These are phyloP conservation scores for Drosophila nannoptera DNA, from an alignment of 1,140 invertebrate species.

Conservation along the genomic window DNA sequence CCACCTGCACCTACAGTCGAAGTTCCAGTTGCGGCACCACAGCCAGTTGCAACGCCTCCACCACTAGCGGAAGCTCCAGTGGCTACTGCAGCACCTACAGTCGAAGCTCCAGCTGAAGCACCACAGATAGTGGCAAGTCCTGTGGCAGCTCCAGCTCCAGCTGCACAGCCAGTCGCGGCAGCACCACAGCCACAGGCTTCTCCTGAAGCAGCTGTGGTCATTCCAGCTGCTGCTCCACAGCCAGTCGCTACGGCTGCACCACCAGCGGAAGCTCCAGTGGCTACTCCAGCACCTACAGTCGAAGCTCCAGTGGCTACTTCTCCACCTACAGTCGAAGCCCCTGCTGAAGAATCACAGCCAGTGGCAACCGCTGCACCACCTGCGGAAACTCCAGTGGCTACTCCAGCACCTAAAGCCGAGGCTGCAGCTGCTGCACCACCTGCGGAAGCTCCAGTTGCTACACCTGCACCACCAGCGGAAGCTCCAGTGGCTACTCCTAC, in stretches of 20 bases:
- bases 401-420: background rate
- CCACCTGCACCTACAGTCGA: background rate
- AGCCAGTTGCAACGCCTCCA: background rate
- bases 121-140: no score
- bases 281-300: no score
- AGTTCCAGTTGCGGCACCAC: background rate
- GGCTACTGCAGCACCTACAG: background rate
- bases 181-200: background rate
- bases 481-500: background rate
- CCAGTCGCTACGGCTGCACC: background rate
- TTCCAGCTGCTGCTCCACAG: background rate
- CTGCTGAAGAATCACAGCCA: background rate
- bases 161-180: background rate
- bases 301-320: background rate
- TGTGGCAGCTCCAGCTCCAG: background rate
- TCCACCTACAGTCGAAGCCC: background rate
- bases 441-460: background rate
- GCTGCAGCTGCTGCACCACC: background rate
- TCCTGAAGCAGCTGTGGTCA: background rate
- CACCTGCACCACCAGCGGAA: background rate
- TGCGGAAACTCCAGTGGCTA: background rate
- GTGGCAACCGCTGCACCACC: background rate
- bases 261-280: background rate
- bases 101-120: background rate
- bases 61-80: background rate